A percentile compares a stretch with the other conserved stretches of the same genome.
Conservation (phyloP, 2,113 vertebrate genomes). For the Baryphthengus martii region DNA sequence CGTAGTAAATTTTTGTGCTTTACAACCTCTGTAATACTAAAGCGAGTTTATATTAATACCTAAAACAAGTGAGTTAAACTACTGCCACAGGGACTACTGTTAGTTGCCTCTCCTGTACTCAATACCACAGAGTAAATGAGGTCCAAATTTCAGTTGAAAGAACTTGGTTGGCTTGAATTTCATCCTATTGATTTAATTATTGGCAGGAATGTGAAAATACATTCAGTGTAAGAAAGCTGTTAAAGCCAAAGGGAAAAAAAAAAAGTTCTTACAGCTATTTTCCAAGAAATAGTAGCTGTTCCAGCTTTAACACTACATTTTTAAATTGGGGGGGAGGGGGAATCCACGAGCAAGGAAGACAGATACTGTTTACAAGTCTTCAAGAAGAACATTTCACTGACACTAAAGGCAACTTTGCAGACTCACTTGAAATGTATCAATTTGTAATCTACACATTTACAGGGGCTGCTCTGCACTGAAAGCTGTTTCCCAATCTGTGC, state of each 20-base stretch:
- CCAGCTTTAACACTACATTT: background rate
- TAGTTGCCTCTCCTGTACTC: background rate
- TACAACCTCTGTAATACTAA: background rate
- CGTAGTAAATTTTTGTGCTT: background rate
- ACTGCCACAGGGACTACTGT: slow-evolving; percentile 3
- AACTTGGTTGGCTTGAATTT: slow-evolving; percentile 8
- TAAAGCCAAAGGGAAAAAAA: background rate
- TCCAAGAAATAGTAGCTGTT: background rate
- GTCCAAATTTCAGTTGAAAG: background rate
- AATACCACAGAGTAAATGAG: background rate
- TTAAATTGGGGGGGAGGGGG: background rate
- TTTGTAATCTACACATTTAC: slow-evolving; percentile 13
- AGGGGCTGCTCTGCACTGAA: slow-evolving; percentile 43
- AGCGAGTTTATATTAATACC: background rate
- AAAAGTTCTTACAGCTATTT: background rate
- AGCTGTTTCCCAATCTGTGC: slow-evolving; percentile 60
- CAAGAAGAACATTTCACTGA: slow-evolving; percentile 16
- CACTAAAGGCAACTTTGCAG: slow-evolving; percentile 14
- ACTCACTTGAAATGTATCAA: background rate
- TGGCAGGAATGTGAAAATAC: slow-evolving; percentile 27
- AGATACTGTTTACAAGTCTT: background rate
- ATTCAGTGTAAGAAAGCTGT: slow-evolving; percentile 18
- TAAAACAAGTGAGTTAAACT: slow-evolving; percentile 17
- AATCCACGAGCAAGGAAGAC: background rate
- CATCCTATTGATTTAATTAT: slow-evolving; percentile 26